phyloP scores from a whole-genome alignment of 2,888 invertebrate species.

The Subacronicta megacephala region DNA sequence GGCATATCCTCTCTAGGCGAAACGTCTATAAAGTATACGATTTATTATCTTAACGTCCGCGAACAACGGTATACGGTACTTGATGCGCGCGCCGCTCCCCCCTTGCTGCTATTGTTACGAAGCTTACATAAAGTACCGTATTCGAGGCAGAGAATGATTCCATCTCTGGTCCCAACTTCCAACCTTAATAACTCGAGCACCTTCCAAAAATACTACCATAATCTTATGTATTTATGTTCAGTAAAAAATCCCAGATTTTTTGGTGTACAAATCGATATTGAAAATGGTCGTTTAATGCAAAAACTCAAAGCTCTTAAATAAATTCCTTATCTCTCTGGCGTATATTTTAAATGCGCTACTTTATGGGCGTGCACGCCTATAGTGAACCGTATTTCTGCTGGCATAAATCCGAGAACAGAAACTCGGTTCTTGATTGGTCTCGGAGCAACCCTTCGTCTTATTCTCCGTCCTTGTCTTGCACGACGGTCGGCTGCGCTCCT shows the following conservation, averaged over 20 bases:
- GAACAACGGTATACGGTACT: slow-evolving; percentile 78
- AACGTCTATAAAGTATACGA: slow-evolving; percentile 82
- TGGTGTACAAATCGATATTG: slow-evolving; percentile 56
- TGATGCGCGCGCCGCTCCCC: slow-evolving; percentile 85
- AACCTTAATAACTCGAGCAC: slow-evolving; percentile 64
- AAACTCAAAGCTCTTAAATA: slow-evolving; percentile 72
- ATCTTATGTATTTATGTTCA: slow-evolving; percentile 62
- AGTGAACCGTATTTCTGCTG: slow-evolving; percentile 75
- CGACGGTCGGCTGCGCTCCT: slow-evolving; percentile 87
- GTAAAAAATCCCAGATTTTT: slow-evolving; percentile 82
- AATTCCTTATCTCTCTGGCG: slow-evolving; percentile 89
- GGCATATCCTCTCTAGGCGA: slow-evolving; percentile 90
- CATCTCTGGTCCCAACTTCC: slow-evolving; percentile 81
- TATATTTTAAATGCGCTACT: slow-evolving; percentile 87
- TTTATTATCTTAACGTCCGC: slow-evolving; percentile 79
- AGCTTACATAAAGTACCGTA: slow-evolving; percentile 81
- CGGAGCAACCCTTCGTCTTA: slow-evolving; percentile 90
- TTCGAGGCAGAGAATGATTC: slow-evolving; percentile 79
- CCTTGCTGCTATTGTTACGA: slow-evolving; percentile 90
- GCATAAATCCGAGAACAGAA: slow-evolving; percentile 65
- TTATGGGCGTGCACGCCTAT: slow-evolving; percentile 84
- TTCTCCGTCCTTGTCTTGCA: slow-evolving; percentile 89
- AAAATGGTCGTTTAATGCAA: slow-evolving; percentile 26
- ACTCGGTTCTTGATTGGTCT: slow-evolving; percentile 84
- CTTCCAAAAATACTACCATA: slow-evolving; percentile 6